Evolutionary conservation across 1,140 invertebrate genomes (phyloP), one percentile per base, ranked within the genome.

Genomic region (Calliphora vicina): DNA sequence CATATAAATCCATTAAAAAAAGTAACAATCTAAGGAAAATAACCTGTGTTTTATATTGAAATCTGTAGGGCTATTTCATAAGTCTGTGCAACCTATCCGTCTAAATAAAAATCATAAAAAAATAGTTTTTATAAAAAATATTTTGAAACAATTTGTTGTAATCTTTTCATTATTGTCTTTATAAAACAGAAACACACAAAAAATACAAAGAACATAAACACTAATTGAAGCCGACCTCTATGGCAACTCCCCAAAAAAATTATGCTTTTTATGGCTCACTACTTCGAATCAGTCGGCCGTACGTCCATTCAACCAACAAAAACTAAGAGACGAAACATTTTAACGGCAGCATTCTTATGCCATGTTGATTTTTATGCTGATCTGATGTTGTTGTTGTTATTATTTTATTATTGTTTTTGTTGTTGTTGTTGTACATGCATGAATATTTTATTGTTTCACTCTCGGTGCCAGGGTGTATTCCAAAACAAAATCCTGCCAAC

Each of bases 171-270:
- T 43, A 42, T 9, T 42, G 29, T 1, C 29, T 15, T n/a, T 43
- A 43, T 12, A 43, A 43, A 76, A 76, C n/a, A 42, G 8, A n/a
- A 76, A 17, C n/a, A n/a, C n/a, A n/a, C n/a, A n/a, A n/a, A n/a
- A n/a, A n/a, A n/a, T n/a, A n/a, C 27, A 35, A 76, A 45, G 74
- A 78, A 78, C 42, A 78, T 78, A 42, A 78, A 78, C 74, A 78
- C 74, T 78, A 78, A 78, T 78, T 78, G 74, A 78, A 45, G 74
- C 74, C 35, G 74, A 78, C 74, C 74, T 78, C 74, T 78, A 43
- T 23, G 74, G 35, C 23, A 78, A 78, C 74, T 78, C 74, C 74
- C 74, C 74, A 43, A 45, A 43, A 76, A 20, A 20, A 10, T n/a
- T 20, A 10, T 45, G 35, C 1, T 35, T 25, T 67, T 10, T 67